Evolutionary conservation across 2,797 vertebrate species (phyloP).

Genomic region (Erethizon dorsatum): DNA sequence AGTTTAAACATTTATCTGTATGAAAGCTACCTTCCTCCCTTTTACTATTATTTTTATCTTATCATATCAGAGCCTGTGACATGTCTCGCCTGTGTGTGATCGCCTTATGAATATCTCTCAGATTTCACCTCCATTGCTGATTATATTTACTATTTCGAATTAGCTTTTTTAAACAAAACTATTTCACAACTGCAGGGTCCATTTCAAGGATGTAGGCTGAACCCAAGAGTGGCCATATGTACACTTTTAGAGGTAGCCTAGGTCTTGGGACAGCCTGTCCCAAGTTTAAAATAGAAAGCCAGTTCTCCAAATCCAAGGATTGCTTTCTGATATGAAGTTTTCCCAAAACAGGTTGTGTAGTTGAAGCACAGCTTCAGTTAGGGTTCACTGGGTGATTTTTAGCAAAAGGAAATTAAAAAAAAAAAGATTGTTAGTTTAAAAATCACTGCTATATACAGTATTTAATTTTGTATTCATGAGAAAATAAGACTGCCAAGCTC

Average conservation of each 20-base stretch:
- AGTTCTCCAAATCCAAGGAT: not conserved
- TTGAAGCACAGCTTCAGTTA: not conserved
- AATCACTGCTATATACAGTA: not conserved
- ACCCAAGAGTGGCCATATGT: not conserved
- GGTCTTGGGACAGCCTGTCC: not conserved
- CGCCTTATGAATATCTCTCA: not conserved
- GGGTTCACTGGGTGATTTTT: not conserved
- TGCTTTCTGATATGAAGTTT: not conserved
- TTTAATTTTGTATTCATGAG: constrained; percentile 74
- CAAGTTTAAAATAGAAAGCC: constrained; percentile 34
- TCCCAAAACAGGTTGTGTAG: not conserved
- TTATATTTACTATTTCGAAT: not conserved
- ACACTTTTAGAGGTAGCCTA: not conserved
- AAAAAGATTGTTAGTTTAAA: constrained; percentile 36
- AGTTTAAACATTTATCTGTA: not conserved
- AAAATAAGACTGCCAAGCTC: constrained; percentile 74
- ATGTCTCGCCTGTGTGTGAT: not conserved
- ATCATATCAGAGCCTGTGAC: not conserved
- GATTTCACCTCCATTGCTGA: not conserved
- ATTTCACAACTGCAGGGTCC: not conserved
- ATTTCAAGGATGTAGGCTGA: not conserved
- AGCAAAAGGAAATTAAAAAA: constrained; percentile 2
- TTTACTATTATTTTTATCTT: not conserved
- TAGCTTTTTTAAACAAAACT: not conserved
- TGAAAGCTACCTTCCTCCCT: not conserved